phyloP scores from a whole-genome alignment of 2,797 vertebrate genomes.

The Sebastiscus albofasciatus region DNA sequence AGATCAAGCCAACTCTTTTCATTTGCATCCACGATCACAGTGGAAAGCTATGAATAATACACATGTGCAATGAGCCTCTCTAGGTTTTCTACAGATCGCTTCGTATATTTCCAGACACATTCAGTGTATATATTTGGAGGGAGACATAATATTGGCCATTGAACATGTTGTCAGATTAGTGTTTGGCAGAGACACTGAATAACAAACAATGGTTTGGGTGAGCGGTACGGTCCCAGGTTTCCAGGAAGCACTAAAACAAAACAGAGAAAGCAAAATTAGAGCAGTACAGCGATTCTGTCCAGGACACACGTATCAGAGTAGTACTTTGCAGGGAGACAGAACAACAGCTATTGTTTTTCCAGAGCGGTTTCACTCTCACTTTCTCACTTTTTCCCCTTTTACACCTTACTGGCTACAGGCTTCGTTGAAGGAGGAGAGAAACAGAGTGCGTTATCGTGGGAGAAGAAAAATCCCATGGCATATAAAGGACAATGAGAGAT shows the following conservation, averaged over 20 bases:
- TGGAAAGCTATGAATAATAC: slow-evolving; percentile 38
- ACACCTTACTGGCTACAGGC: slow-evolving; percentile 67
- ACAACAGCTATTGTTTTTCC: slow-evolving; percentile 42
- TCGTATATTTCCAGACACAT: slow-evolving; percentile 67
- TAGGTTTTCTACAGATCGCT: slow-evolving; percentile 56
- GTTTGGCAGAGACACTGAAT: slow-evolving; percentile 64
- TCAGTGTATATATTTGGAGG: slow-evolving; percentile 72
- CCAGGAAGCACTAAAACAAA: slow-evolving; percentile 56
- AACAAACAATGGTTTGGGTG: slow-evolving; percentile 62
- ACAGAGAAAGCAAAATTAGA: slow-evolving; percentile 36
- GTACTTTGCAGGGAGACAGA: slow-evolving; percentile 55
- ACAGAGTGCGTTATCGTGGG: slow-evolving; percentile 22
- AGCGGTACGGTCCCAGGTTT: slow-evolving; percentile 46
- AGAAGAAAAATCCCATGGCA: slow-evolving; percentile 26
- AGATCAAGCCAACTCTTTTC: slow-evolving; percentile 54
- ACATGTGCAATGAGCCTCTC: slow-evolving; percentile 42
- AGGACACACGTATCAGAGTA: slow-evolving; percentile 46
- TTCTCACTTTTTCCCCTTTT: slow-evolving; percentile 63
- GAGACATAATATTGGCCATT: slow-evolving; percentile 53
- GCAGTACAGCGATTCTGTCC: slow-evolving; percentile 47
- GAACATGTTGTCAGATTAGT: slow-evolving; percentile 65
- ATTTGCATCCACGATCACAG: slow-evolving; percentile 42
- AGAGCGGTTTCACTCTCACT: slow-evolving; percentile 58
- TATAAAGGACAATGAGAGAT: slow-evolving; percentile 63
- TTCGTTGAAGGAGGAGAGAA: slow-evolving; percentile 44